These are phyloP conservation scores for Zaprionus ornatus DNA, from an alignment of 1,140 invertebrate genomes.

Conservation along the genomic window DNA sequence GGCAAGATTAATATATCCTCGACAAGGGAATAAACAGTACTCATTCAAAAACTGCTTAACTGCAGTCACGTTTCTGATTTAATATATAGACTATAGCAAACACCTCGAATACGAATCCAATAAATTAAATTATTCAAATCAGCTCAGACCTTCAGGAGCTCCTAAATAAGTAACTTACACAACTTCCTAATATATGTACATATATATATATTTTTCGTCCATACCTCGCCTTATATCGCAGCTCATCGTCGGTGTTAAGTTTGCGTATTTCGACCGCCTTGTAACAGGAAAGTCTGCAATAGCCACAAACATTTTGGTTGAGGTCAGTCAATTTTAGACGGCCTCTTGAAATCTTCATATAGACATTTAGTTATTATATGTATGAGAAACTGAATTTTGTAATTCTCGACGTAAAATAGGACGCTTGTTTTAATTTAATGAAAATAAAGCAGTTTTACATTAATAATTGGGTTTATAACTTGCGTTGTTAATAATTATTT, in stretches of 20 bases:
- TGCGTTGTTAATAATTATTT: no score
- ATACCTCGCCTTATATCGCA: conserved; percentile 53
- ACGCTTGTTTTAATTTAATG: no score
- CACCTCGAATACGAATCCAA: no score
- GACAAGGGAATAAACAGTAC: no score
- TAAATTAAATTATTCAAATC: background rate
- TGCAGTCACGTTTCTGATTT: background rate
- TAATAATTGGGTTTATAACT: no score
- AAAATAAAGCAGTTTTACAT: no score
- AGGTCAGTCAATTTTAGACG: background rate
- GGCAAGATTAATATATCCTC: no score
- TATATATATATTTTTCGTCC: conserved; percentile 4
- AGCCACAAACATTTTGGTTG: conserved; percentile 24
- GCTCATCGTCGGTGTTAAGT: conserved; percentile 47
- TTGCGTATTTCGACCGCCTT: conserved; percentile 8
- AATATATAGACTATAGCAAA: background rate
- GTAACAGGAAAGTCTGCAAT: conserved; percentile 29
- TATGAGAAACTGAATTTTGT: background rate
- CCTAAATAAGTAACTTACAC: background rate
- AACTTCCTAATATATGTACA: background rate
- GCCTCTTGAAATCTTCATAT: background rate
- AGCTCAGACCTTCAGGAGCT: background rate
- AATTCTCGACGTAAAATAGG: background rate
- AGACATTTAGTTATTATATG: background rate
- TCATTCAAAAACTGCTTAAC: no score